Percentiles rank a stretch among this genome's conserved stretches.
phyloP scores from a whole-genome alignment of 2,888 invertebrate genomes.

The Osmoderma eremita region DNA sequence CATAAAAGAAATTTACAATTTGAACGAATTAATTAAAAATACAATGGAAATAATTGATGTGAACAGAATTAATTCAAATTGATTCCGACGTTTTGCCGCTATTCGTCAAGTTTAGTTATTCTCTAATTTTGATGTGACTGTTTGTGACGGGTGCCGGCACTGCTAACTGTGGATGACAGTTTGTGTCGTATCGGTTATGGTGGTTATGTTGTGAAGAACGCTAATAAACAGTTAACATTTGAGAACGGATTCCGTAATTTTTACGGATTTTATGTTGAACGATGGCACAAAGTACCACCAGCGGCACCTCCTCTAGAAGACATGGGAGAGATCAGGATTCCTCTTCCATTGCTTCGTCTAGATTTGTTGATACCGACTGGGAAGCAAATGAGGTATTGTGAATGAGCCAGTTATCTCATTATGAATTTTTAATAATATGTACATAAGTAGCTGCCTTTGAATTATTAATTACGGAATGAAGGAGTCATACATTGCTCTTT shows the following conservation, averaged over 20 bases:
- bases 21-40: too few relatives aligned
- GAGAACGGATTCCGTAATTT: conserved; percentile 21
- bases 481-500: too few relatives aligned
- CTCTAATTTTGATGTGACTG: neutral
- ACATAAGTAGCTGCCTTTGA: neutral
- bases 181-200: conserved; percentile 16
- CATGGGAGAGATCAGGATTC: conserved; percentile 72
- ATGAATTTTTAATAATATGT: conserved; percentile 23
- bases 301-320: conserved; percentile 73
- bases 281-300: conserved; percentile 72
- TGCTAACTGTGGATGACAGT: conserved; percentile 12
- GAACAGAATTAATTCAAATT: neutral
- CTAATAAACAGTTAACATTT: conserved; percentile 24
- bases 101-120: neutral
- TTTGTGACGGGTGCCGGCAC: conserved; percentile 21
- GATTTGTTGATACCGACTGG: conserved; percentile 79
- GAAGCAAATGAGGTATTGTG: conserved; percentile 77
- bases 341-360: conserved; percentile 67
- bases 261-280: conserved; percentile 42
- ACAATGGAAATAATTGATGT: neutral
- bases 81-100: neutral
- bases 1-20: neutral
- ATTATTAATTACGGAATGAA: neutral
- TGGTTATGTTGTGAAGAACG: conserved; percentile 40
- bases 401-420: neutral